Evolutionary conservation across 2,888 invertebrate genomes (phyloP).

Genomic region (Rotaria magnacalcarata): DNA sequence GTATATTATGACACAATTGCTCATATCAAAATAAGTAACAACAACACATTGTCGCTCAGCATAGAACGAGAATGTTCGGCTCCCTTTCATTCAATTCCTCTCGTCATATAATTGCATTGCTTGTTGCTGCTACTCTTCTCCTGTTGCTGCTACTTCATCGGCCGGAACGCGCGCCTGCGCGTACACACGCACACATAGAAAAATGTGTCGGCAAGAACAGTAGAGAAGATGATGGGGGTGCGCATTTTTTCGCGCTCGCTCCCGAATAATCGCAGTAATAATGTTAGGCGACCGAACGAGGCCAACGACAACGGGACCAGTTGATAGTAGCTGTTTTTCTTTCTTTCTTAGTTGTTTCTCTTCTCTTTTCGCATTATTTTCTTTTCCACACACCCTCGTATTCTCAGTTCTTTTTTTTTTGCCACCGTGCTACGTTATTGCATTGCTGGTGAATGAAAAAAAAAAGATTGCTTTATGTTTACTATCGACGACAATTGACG

Average conservation of each 20-base stretch:
- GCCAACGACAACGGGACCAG: conserved; percentile 22
- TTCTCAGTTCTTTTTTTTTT: neutral
- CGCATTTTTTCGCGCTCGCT: conserved; percentile 24
- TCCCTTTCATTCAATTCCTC: neutral
- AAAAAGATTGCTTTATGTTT: neutral
- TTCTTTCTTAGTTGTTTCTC: conserved; percentile 1
- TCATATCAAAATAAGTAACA: neutral
- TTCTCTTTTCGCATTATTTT: neutral
- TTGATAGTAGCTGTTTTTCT: conserved; percentile 22
- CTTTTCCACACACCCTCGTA: neutral
- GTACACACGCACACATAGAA: neutral
- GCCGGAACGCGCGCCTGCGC: neutral
- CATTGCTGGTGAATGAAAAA: conserved; percentile 6
- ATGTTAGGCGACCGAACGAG: conserved; percentile 18
- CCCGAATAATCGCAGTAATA: conserved; percentile 14
- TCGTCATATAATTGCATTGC: conserved; percentile 13
- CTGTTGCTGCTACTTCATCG: conserved; percentile 13
- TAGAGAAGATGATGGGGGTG: neutral
- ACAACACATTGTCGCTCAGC: neutral
- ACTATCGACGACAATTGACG: neutral
- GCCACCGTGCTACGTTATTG: neutral
- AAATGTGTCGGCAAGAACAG: conserved; percentile 22
- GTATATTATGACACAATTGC: neutral
- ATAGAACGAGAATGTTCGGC: neutral
- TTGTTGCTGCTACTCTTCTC: neutral